A percentile compares a stretch with the other conserved stretches of the same genome.
Evolutionary conservation across 2,113 vertebrate species (phyloP).

Genomic region (Amphilophus citrinellus): DNA sequence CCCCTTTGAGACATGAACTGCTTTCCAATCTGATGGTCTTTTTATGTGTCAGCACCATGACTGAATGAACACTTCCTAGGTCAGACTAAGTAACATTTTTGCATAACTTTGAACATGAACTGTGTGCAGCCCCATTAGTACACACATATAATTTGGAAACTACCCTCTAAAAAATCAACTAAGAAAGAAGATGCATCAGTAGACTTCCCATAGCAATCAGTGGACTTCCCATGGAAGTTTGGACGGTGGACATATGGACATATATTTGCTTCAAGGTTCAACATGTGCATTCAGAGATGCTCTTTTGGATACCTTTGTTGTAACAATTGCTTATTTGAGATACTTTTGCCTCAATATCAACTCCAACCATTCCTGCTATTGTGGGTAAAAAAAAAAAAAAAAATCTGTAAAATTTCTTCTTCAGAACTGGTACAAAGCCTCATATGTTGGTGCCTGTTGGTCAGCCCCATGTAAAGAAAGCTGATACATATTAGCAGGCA

Average conservation of each 20-base stretch:
- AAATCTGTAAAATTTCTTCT: too few species aligned
- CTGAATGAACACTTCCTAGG: neutral
- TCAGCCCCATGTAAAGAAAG: constrained; percentile 11
- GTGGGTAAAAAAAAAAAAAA: too few species aligned
- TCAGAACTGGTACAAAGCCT: too few species aligned
- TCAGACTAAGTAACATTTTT: constrained; percentile 1
- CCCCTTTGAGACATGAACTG: neutral
- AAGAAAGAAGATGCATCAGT: neutral
- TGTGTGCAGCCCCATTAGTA: neutral
- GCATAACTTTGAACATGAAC: neutral
- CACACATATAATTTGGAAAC: neutral
- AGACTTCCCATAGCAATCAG: neutral
- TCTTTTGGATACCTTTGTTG: too few species aligned
- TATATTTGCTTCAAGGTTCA: neutral
- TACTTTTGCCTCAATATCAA: neutral
- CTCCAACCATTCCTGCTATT: neutral
- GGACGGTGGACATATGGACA: too few species aligned
- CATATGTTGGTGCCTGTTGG: constrained; percentile 13
- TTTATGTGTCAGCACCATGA: neutral
- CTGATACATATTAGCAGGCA: neutral
- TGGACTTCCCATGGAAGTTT: neutral
- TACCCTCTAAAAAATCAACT: neutral
- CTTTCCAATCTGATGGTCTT: neutral
- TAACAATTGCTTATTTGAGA: neutral
- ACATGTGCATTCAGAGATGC: too few species aligned